Base-by-base conservation (phyloP, 2,888 invertebrate species). In the Bimastos eiseni region DNA sequence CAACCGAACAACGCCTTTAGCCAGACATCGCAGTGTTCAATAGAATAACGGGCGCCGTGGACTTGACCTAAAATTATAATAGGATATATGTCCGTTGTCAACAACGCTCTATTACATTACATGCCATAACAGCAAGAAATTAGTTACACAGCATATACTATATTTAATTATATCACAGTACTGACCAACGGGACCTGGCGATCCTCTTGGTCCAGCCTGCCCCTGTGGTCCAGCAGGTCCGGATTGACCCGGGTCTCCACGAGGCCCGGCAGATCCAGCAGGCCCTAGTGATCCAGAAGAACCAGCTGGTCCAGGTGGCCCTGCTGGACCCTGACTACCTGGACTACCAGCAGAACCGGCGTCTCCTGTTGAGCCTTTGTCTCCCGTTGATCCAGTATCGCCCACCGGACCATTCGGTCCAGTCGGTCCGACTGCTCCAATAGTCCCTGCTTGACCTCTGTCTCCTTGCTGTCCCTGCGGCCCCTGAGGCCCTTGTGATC, bases 231-330 rank as follows among this genome's bases (percentile, higher is more conserved):
- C 92, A 38, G 70, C 30, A 49, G 88, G 89, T 55, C 92, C 92
- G 36, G 90, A 84, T 24, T 41, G 88, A n/a, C 93, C 93, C 44
- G 86, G 89, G 37, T 86, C 84, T 88, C 91, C 90, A n/a, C 90
- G 70, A 86, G n/a, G 33, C 30, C 91, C 91, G 30, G 70, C 21
- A 24, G n/a, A 19, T 44, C 91, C 91, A 19, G 84, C 33, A 70
- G 86, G 30, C 49, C 91, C 91, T 33, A 21, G 34, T 34, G 38
- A n/a, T 36, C 93, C 93, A n/a, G 91, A 88, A 30, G 90, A 17
- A 86, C 93, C 92, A 38, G 19, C 21, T 37, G 92, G 91, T 36
- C 92, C 92, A 34, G 90, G 86, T 4, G 44, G 24, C 19, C 93
- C 93, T n/a, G 91, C 55, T 30, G 90, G 21, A 83, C 93, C 92